Base-by-base conservation (phyloP, 1,140 invertebrate genomes). In the Calephelis virginiensis region DNA sequence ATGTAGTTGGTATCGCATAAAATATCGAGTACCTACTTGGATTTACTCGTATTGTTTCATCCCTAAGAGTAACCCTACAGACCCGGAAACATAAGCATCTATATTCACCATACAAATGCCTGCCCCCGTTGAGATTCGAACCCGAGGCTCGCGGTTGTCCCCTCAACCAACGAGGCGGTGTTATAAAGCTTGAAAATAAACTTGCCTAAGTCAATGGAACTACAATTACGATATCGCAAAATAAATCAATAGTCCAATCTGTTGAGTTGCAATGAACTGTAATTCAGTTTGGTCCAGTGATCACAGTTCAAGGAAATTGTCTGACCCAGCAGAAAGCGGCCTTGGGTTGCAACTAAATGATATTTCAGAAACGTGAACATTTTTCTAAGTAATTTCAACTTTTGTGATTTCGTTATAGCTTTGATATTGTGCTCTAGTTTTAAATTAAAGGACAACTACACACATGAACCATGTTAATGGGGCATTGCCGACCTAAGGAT, bases 231-330 rank as follows among this genome's bases (percentile, higher is more conserved):
- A 56, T 28, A 28, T 28, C 17, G 5, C 49, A 50, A 14, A 13
- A 28, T 17, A 17, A 28, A 56, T 56, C 17, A 11, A 56, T 56
- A 56, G 49, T 53, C 49, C 49, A 53, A 53, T 53, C 49, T 53
- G 49, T 53, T 53, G 49, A 53, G 49, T 53, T 53, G 49, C 49
- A 28, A 56, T 56, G 50, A 28, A 56, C 50, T 28, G 17, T 56
- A 28, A 56, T 56, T 37, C 14, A 11, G 17, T 56, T 56, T 12
- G 12, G 50, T 37, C 14, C 17, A 53, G 49, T 53, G 17, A 53
- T 53, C 14, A 17, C 49, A 53, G 49, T 53, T 53, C 8, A 53
- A 53, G 49, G 49, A 53, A 53, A 53, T 53, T 53, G 49, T 28
- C 49, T 53, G 49, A 53, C 49, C 49, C 17, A 53, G 49, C 49